phyloP scores from a whole-genome alignment of 2,888 invertebrate species.

The Drosophila niveifrons region DNA sequence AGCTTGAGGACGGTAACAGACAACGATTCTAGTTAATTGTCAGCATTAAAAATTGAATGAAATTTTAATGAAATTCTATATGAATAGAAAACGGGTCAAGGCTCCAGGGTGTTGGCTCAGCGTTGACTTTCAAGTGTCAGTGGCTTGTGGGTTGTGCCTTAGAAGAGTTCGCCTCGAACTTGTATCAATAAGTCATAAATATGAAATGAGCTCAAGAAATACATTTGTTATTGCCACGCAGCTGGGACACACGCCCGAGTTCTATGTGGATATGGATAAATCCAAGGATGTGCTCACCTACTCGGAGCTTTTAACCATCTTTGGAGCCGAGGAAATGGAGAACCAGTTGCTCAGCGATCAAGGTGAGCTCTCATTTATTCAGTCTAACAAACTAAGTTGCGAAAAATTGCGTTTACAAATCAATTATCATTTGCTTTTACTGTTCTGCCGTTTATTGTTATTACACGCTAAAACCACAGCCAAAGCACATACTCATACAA shows the following conservation, averaged over 20 bases:
- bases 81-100: slow-evolving; percentile 57
- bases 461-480: slow-evolving; percentile 24
- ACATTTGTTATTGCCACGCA: slow-evolving; percentile 82
- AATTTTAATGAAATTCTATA: slow-evolving; percentile 8
- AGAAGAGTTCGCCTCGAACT: slow-evolving; percentile 16
- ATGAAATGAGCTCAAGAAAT: slow-evolving; percentile 40
- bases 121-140: slow-evolving; percentile 67
- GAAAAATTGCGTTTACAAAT: background rate
- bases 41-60: slow-evolving; percentile 1
- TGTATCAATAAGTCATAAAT: slow-evolving; percentile 73
- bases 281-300: slow-evolving; percentile 89
- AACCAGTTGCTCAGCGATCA: slow-evolving; percentile 91
- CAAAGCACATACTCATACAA: slow-evolving; percentile 13
- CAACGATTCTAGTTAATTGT: background rate
- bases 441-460: slow-evolving; percentile 50
- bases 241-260: slow-evolving; percentile 92
- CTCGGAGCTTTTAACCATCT: slow-evolving; percentile 89
- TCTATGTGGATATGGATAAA: slow-evolving; percentile 88
- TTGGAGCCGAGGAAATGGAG: slow-evolving; percentile 89
- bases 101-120: background rate
- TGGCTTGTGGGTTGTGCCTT: slow-evolving; percentile 11
- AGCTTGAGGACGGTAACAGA: slow-evolving; percentile 29
- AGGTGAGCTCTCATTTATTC: slow-evolving; percentile 87
- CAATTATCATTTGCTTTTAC: slow-evolving; percentile 47
- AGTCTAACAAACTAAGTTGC: background rate